Percentiles rank a stretch among this genome's conserved stretches.
phyloP scores from a whole-genome alignment of 2,888 invertebrate genomes.

The Sesia apiformis region DNA sequence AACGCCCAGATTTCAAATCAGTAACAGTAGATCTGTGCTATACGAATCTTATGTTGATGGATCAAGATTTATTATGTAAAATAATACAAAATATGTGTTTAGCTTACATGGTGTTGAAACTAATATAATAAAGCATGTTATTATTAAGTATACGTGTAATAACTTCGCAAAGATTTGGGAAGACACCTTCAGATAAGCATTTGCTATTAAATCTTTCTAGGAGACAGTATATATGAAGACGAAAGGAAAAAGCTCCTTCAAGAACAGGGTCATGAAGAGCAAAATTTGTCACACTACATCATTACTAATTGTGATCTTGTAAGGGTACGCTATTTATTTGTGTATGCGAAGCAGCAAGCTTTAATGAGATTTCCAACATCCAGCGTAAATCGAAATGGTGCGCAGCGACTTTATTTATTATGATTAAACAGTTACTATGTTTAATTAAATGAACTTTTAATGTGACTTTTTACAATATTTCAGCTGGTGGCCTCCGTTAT shows the following conservation, averaged over 20 bases:
- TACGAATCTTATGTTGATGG: too few species aligned
- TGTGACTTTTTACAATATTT: constrained; percentile 12
- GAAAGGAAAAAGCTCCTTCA: constrained; percentile 30
- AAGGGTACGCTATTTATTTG: constrained; percentile 82
- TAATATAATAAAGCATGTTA: too few species aligned
- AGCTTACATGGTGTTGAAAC: too few species aligned
- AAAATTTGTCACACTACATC: constrained; percentile 76
- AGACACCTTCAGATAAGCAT: too few species aligned
- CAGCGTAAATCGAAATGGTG: constrained; percentile 45
- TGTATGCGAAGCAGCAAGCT: constrained; percentile 75
- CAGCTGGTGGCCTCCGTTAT: constrained; percentile 53
- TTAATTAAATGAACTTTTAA: too few species aligned
- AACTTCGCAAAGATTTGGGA: too few species aligned
- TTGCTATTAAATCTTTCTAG: constrained; percentile 12
- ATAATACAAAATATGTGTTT: too few species aligned
- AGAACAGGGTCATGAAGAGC: constrained; percentile 61
- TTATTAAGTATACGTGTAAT: too few species aligned
- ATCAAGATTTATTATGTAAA: too few species aligned
- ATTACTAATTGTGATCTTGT: constrained; percentile 85
- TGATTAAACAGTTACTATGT: too few species aligned
- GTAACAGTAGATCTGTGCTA: too few species aligned
- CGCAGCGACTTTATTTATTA: background rate
- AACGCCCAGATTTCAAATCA: too few species aligned
- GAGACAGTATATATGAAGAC: constrained; percentile 42
- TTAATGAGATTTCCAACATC: constrained; percentile 49